Percentiles rank a stretch among this genome's conserved stretches.
phyloP scores from a whole-genome alignment of 2,888 invertebrate species.

The Oscheius sp. region DNA sequence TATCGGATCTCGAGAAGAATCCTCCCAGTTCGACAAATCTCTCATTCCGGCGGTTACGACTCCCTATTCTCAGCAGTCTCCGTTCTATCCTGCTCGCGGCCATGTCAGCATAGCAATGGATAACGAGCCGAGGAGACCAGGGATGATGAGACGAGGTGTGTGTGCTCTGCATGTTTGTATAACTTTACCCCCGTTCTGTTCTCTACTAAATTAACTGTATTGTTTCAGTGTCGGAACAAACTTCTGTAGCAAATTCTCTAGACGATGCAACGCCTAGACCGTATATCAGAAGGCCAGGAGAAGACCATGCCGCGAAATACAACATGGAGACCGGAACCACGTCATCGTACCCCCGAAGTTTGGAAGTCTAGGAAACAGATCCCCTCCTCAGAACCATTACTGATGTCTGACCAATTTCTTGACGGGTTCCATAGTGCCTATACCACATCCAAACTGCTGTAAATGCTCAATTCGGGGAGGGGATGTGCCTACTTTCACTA shows the following conservation, averaged over 20 bases:
- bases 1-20: slow-evolving; percentile 35
- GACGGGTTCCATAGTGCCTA: slow-evolving; percentile 28
- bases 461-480: slow-evolving; percentile 19
- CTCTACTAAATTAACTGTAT: neutral
- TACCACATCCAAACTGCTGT: neutral
- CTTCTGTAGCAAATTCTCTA: slow-evolving; percentile 35
- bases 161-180: slow-evolving; percentile 23
- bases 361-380: slow-evolving; percentile 41
- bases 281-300: slow-evolving; percentile 54
- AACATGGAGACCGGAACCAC: slow-evolving; percentile 46
- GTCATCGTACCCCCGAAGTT: slow-evolving; percentile 39
- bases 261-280: slow-evolving; percentile 41
- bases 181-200: slow-evolving; percentile 1
- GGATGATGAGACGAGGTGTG: slow-evolving; percentile 50
- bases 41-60: slow-evolving; percentile 30
- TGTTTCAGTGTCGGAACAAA: slow-evolving; percentile 40
- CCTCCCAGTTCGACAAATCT: slow-evolving; percentile 32
- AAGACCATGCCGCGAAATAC: slow-evolving; percentile 40
- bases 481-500: slow-evolving; percentile 21
- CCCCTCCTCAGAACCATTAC: slow-evolving; percentile 32
- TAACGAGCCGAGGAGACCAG: slow-evolving; percentile 55
- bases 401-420: slow-evolving; percentile 13
- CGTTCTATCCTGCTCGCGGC: slow-evolving; percentile 24
- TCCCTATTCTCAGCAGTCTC: slow-evolving; percentile 34
- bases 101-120: slow-evolving; percentile 61